Evolutionary conservation across 1,140 invertebrate species (phyloP).

Genomic region (Drosophila takahashii): DNA sequence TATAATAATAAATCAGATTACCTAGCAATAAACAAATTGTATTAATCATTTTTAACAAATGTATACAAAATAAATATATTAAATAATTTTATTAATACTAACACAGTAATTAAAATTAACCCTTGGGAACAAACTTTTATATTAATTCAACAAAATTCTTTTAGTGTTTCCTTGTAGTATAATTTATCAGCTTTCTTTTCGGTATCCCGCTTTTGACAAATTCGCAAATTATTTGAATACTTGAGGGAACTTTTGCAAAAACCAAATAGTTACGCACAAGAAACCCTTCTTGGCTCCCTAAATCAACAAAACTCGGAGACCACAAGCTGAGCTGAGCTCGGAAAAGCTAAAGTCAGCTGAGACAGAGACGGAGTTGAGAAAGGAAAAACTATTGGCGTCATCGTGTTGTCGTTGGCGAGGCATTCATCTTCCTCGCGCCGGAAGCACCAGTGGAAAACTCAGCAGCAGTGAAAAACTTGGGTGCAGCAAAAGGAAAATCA

Average conservation of each 20-base stretch:
- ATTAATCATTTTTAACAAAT: too few species aligned
- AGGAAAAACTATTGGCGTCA: slow-evolving; percentile 76
- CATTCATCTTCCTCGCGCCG: slow-evolving; percentile 83
- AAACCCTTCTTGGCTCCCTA: slow-evolving; percentile 24
- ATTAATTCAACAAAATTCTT: not conserved
- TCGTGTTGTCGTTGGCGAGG: slow-evolving; percentile 81
- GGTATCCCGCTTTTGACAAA: slow-evolving; percentile 17
- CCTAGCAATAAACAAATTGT: too few species aligned
- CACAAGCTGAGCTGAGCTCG: slow-evolving; percentile 34
- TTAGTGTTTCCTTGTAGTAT: not conserved
- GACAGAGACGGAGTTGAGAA: slow-evolving; percentile 13
- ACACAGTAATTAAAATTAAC: too few species aligned
- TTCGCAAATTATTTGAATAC: slow-evolving; percentile 29
- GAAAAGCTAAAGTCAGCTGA: slow-evolving; percentile 20
- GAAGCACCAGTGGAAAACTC: slow-evolving; percentile 73
- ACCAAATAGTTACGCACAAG: slow-evolving; percentile 24
- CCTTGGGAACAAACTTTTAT: not conserved
- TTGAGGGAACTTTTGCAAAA: slow-evolving; percentile 21
- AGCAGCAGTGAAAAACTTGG: slow-evolving; percentile 63
- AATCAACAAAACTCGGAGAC: slow-evolving; percentile 37
- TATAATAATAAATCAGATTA: too few species aligned
- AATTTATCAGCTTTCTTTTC: not conserved
- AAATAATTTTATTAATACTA: too few species aligned
- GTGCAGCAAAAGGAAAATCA: slow-evolving; percentile 24
- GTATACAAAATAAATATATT: too few species aligned